phyloP scores from a whole-genome alignment of 2,113 vertebrate genomes.

The Platichthys stellatus region DNA sequence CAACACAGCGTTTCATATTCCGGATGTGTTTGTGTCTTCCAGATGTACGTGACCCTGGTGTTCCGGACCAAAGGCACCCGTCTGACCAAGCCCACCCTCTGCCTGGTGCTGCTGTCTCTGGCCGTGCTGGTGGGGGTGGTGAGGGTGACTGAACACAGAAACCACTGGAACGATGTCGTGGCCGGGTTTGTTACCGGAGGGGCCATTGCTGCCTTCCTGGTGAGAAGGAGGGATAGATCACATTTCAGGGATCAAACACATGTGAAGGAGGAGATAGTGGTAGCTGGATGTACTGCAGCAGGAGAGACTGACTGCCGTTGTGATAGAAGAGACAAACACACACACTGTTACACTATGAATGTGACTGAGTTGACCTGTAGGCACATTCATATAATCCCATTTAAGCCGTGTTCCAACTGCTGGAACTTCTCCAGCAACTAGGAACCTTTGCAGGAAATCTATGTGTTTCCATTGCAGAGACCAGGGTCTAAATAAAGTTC shows the following conservation, averaged over 20 bases:
- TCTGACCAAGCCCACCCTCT: conserved; percentile 89
- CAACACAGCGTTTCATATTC: neutral
- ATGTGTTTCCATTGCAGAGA: no score
- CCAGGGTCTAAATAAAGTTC: no score
- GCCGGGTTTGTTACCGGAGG: conserved; percentile 89
- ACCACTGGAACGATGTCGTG: conserved; percentile 92
- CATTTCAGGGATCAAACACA: neutral
- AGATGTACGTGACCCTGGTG: conserved; percentile 93
- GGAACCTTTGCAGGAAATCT: no score
- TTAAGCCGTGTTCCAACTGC: neutral
- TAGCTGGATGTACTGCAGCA: neutral
- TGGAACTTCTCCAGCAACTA: no score
- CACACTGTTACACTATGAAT: neutral
- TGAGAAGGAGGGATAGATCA: conserved; percentile 53
- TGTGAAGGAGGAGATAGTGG: neutral
- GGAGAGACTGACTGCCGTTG: neutral
- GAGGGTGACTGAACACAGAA: conserved; percentile 90
- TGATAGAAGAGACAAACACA: neutral
- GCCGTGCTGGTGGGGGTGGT: conserved; percentile 90
- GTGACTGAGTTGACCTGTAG: conserved; percentile 1
- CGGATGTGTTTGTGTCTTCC: conserved; percentile 22
- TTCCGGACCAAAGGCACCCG: conserved; percentile 90
- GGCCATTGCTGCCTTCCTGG: conserved; percentile 90
- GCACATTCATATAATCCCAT: neutral
- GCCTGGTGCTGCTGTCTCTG: conserved; percentile 87